These are phyloP conservation scores for Cyanoliseus patagonus DNA, from an alignment of 2,113 vertebrate genomes.

Conservation along the genomic window DNA sequence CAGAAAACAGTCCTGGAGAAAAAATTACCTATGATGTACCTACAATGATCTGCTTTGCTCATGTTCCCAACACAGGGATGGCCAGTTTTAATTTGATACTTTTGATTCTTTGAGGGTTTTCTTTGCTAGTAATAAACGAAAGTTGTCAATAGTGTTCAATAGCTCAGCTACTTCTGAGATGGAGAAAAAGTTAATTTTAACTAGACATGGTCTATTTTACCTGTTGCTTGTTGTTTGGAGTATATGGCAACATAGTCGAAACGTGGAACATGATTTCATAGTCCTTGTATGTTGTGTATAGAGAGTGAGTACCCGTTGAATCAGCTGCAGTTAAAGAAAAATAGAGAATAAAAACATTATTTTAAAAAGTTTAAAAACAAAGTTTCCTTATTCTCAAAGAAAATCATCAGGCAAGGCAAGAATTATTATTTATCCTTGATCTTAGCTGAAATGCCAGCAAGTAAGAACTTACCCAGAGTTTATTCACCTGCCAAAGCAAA, in stretches of 20 bases:
- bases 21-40: neutral
- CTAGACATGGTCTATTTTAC: constrained; percentile 63
- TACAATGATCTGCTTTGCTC: neutral
- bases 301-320: constrained; percentile 93
- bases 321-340: constrained; percentile 81
- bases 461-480: neutral
- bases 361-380: neutral
- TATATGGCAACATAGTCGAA: constrained; percentile 93
- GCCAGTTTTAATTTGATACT: neutral
- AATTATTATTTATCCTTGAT: neutral
- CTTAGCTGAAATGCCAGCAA: neutral
- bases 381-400: neutral
- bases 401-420: neutral
- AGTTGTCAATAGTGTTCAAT: neutral
- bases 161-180: neutral
- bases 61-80: neutral
- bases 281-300: constrained; percentile 95
- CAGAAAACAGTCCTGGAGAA: neutral
- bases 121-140: neutral
- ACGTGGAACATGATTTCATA: constrained; percentile 98
- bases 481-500: neutral
- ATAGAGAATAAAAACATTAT: neutral
- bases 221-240: constrained; percentile 97
- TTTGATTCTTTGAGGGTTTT: neutral
- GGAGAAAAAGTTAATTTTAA: neutral